phyloP scores from a whole-genome alignment of 2,797 vertebrate genomes.

The Cyclopterus lumpus region DNA sequence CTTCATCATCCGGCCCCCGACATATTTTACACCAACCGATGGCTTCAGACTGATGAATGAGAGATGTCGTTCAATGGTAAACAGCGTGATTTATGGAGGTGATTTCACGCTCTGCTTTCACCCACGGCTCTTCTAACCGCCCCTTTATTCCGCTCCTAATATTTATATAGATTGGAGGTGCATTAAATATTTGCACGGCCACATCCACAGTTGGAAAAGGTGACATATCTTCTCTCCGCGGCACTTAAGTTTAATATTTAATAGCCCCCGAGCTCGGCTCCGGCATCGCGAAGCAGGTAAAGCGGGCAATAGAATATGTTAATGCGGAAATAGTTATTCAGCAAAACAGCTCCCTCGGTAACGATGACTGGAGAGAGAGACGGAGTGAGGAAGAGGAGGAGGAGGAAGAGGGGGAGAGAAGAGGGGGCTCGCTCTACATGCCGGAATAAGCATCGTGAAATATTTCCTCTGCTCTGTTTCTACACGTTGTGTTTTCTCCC shows the following conservation, averaged over 20 bases:
- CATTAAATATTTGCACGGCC: constrained; percentile 31
- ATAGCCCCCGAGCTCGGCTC: constrained; percentile 53
- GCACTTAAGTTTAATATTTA: constrained; percentile 78
- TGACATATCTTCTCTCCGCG: constrained; percentile 52
- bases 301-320: constrained; percentile 72
- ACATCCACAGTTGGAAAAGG: constrained; percentile 30
- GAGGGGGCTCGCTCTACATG: not conserved
- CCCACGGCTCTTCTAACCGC: constrained; percentile 40
- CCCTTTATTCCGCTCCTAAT: constrained; percentile 40
- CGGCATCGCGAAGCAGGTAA: constrained; percentile 70
- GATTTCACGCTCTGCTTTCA: constrained; percentile 52
- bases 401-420: not conserved
- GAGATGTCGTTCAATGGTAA: constrained; percentile 66
- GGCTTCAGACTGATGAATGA: constrained; percentile 71
- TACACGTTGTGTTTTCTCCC: constrained; percentile 10
- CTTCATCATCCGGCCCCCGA: constrained; percentile 66
- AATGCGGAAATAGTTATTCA: constrained; percentile 76
- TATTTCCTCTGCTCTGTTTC: constrained; percentile 8
- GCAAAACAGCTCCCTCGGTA: constrained; percentile 66
- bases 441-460: constrained; percentile 16
- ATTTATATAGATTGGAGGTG: constrained; percentile 49
- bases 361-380: constrained; percentile 39
- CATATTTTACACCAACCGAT: constrained; percentile 65
- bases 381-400: not conserved
- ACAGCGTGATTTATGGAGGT: constrained; percentile 71